These are phyloP conservation scores for Protobothrops flavoviridis DNA, from an alignment of 2,113 vertebrate genomes.

Conservation along the genomic window DNA sequence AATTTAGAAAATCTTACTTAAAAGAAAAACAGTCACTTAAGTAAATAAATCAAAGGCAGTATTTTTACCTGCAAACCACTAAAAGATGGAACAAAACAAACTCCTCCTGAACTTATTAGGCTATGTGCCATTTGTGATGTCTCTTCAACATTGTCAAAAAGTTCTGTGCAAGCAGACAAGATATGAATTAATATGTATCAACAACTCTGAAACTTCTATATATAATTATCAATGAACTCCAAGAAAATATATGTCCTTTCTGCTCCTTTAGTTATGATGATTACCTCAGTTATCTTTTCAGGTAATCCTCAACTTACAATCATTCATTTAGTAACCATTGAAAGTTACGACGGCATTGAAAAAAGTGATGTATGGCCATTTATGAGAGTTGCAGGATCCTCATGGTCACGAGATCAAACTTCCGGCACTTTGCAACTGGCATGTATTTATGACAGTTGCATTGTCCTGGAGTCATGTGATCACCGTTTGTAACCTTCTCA, in stretches of 20 bases:
- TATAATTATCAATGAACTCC: not conserved
- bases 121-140: constrained; percentile 86
- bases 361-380: not conserved
- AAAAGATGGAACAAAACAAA: constrained; percentile 94
- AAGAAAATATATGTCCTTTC: not conserved
- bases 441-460: not conserved
- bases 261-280: not conserved
- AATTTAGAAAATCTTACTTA: not conserved
- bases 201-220: not conserved
- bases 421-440: not conserved
- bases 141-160: constrained; percentile 84
- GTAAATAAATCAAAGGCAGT: not conserved
- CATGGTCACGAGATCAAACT: not conserved
- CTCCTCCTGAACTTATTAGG: constrained; percentile 84
- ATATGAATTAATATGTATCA: constrained; percentile 1
- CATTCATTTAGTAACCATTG: not conserved
- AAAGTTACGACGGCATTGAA: not conserved
- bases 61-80: constrained; percentile 87
- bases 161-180: constrained; percentile 71
- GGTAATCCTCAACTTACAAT: not conserved
- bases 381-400: not conserved
- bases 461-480: not conserved
- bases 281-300: not conserved
- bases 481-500: not conserved
- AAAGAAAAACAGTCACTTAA: not conserved